Conservation (phyloP, 1,140 invertebrate genomes). For the Pygmarrhopalites habei region DNA sequence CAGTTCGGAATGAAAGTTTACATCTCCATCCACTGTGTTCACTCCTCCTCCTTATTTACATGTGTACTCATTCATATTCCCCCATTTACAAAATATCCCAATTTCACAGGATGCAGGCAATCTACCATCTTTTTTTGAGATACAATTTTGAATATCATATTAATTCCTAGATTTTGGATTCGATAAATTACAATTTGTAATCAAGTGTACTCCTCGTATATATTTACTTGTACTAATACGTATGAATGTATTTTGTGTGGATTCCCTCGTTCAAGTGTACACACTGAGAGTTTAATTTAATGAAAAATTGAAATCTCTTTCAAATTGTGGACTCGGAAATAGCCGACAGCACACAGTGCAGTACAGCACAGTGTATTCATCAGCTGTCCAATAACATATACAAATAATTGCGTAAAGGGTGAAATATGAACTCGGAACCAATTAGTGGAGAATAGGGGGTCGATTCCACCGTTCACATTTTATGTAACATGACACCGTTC, state of each 20-base stretch:
- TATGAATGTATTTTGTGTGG: background rate
- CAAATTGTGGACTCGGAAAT: background rate
- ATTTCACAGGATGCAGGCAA: no score
- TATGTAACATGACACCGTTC: background rate
- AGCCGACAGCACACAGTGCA: background rate
- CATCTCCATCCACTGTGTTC: no score
- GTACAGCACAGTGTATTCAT: background rate
- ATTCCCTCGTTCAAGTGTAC: background rate
- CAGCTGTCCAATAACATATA: background rate
- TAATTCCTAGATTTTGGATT: no score
- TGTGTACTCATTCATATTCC: no score
- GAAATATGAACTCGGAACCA: background rate
- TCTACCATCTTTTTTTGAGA: no score
- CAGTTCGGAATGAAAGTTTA: no score
- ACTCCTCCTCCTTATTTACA: no score
- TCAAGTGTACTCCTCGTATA: background rate
- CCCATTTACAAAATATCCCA: no score
- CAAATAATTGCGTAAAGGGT: background rate
- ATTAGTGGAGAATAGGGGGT: background rate
- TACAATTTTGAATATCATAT: no score
- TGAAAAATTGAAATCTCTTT: background rate
- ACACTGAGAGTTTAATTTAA: background rate
- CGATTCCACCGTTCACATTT: background rate
- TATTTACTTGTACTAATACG: background rate
- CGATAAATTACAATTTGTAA: no score